These are phyloP conservation scores for Scleropages formosus DNA, from an alignment of 2,797 vertebrate genomes.

Conservation along the genomic window DNA sequence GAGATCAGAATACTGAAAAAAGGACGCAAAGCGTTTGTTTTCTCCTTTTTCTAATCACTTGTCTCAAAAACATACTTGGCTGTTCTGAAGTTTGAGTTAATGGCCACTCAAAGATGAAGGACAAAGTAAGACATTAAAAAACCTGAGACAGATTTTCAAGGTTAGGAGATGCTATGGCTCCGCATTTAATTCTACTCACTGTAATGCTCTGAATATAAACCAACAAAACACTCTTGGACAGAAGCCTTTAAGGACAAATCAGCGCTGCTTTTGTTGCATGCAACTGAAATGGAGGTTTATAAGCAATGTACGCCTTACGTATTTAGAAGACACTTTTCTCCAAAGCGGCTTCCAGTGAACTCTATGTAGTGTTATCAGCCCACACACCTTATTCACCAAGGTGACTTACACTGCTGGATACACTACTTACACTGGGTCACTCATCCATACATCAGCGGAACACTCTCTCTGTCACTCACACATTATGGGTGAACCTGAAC, in stretches of 20 bases:
- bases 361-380: too few species aligned
- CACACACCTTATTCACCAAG: too few species aligned
- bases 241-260: not conserved
- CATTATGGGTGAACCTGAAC: too few species aligned
- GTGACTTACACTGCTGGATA: too few species aligned
- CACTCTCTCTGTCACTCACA: too few species aligned
- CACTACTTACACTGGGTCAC: too few species aligned
- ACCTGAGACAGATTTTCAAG: conserved; percentile 63
- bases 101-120: not conserved
- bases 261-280: not conserved
- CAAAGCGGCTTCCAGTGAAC: too few species aligned
- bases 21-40: not conserved
- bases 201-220: conserved; percentile 42
- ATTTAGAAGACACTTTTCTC: too few species aligned
- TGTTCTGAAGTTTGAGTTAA: not conserved
- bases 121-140: conserved; percentile 46
- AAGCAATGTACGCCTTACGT: too few species aligned
- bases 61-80: not conserved
- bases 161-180: conserved; percentile 70
- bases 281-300: too few species aligned
- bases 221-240: conserved; percentile 41
- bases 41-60: not conserved
- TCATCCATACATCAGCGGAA: too few species aligned
- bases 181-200: conserved; percentile 41
- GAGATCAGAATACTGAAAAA: not conserved